Percentiles rank a stretch among this genome's conserved stretches.
phyloP scores from a whole-genome alignment of 2,888 invertebrate species.

The Thysanoteuthis rhombus region DNA sequence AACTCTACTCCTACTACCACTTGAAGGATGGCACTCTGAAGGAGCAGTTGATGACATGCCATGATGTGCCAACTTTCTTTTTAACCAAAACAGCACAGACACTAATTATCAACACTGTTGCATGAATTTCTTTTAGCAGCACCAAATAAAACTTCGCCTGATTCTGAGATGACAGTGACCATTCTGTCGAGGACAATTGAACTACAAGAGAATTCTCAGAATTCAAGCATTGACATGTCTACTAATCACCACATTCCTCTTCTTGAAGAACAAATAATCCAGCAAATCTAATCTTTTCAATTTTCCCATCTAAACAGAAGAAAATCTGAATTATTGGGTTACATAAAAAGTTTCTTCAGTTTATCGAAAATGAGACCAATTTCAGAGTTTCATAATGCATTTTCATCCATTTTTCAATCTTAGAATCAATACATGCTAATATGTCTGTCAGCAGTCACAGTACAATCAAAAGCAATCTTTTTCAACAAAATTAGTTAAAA shows the following conservation, averaged over 20 bases:
- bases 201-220: background rate
- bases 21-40: background rate
- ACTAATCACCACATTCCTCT: background rate
- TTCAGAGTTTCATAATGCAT: no score
- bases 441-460: no score
- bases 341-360: background rate
- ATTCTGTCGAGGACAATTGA: background rate
- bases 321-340: background rate
- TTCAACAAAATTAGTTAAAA: background rate
- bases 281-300: background rate
- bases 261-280: background rate
- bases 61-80: background rate
- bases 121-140: background rate
- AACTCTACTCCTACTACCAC: background rate
- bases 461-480: no score
- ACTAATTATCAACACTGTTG: background rate
- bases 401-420: no score
- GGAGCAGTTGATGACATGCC: background rate
- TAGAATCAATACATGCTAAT: background rate
- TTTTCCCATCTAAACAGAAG: background rate
- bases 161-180: background rate
- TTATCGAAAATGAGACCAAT: background rate
- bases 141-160: background rate
- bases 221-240: background rate
- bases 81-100: background rate